A percentile compares a stretch with the other conserved stretches of the same genome.
These are phyloP conservation scores for Megalurothrips usitatus DNA, from an alignment of 2,888 invertebrate genomes.

Conservation along the genomic window DNA sequence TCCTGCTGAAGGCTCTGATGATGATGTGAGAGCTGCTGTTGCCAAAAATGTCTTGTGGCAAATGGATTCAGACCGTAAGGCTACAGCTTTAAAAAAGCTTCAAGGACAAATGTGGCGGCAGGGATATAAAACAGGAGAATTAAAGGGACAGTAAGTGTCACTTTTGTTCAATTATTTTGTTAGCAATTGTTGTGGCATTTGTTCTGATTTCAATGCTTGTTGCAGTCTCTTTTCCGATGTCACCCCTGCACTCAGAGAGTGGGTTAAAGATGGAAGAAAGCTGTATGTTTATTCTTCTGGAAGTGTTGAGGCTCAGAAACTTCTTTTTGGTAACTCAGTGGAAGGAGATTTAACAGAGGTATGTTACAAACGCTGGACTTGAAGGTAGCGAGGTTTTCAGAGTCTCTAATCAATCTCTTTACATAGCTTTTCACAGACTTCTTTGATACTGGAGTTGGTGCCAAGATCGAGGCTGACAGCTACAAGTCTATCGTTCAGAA, in stretches of 20 bases:
- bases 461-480: slow-evolving; percentile 71
- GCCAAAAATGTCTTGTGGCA: slow-evolving; percentile 71
- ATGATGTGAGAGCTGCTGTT: slow-evolving; percentile 58
- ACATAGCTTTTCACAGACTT: slow-evolving; percentile 66
- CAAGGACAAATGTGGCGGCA: slow-evolving; percentile 87
- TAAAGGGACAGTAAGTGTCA: slow-evolving; percentile 83
- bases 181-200: neutral
- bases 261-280: slow-evolving; percentile 62
- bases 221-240: slow-evolving; percentile 86
- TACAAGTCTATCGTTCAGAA: slow-evolving; percentile 71
- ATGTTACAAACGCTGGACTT: slow-evolving; percentile 29
- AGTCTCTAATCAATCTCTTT: slow-evolving; percentile 34
- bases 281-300: slow-evolving; percentile 90
- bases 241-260: slow-evolving; percentile 62
- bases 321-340: slow-evolving; percentile 71
- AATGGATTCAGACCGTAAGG: slow-evolving; percentile 76
- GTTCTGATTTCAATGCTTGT: slow-evolving; percentile 39
- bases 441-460: slow-evolving; percentile 82
- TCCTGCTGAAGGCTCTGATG: slow-evolving; percentile 51
- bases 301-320: slow-evolving; percentile 82
- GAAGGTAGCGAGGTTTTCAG: neutral
- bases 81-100: slow-evolving; percentile 74
- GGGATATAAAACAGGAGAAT: slow-evolving; percentile 70
- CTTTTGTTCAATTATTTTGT: slow-evolving; percentile 30
- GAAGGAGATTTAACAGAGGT: slow-evolving; percentile 70